Conservation (phyloP, 2,888 invertebrate species). For the Conops quadrifasciatus region DNA sequence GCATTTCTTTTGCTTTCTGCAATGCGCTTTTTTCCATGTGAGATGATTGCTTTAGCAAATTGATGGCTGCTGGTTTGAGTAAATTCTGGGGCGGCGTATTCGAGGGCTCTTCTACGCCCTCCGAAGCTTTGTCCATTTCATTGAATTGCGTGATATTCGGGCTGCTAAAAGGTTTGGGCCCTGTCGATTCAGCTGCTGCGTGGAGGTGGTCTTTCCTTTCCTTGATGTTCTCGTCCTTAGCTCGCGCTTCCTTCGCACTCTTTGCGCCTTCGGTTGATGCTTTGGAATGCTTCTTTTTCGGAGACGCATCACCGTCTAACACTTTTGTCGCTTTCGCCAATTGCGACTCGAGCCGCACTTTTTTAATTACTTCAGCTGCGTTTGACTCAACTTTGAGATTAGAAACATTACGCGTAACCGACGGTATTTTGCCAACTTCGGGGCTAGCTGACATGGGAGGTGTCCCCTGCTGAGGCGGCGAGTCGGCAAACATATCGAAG, state of each 20-base stretch:
- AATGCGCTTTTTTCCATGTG: slow-evolving; percentile 31
- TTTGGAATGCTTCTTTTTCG: background rate
- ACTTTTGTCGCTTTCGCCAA: background rate
- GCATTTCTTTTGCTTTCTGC: slow-evolving; percentile 52
- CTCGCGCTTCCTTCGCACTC: background rate
- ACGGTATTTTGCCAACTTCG: slow-evolving; percentile 9
- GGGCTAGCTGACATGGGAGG: slow-evolving; percentile 7
- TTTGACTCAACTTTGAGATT: slow-evolving; percentile 10
- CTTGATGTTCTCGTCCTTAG: background rate
- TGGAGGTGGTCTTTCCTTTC: background rate
- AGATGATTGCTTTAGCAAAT: background rate
- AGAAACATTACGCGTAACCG: slow-evolving; percentile 15
- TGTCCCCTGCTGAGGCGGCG: slow-evolving; percentile 46
- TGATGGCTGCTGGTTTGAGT: background rate
- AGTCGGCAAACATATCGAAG: slow-evolving; percentile 57
- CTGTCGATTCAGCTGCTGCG: background rate
- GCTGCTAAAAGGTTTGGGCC: no score
- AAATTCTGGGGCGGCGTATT: slow-evolving; percentile 21
- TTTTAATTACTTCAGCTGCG: background rate
- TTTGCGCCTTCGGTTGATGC: background rate
- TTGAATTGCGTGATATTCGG: no score
- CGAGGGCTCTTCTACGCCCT: background rate
- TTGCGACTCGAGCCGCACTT: background rate
- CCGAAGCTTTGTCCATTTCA: slow-evolving; percentile 1
- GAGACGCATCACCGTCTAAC: background rate